Evolutionary conservation across 2,113 vertebrate species (phyloP).

Genomic region (Phyllostomus discolor): DNA sequence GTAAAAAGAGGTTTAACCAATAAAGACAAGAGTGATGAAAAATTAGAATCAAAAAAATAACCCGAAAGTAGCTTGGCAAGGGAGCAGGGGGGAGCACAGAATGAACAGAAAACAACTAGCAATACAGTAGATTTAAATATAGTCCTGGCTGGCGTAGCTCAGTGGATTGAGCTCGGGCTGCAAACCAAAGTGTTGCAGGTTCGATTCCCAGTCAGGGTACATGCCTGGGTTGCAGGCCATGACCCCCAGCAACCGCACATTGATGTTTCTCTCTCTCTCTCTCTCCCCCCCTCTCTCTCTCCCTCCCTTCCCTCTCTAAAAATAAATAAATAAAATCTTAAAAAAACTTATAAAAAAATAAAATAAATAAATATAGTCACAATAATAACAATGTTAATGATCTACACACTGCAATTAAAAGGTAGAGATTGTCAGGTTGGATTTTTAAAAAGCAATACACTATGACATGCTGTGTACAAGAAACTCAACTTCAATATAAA

Average conservation of each 20-base stretch:
- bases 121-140: background rate
- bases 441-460: background rate
- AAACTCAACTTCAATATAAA: background rate
- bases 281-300: too few species aligned
- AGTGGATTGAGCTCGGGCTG: too few species aligned
- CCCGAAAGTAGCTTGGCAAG: background rate
- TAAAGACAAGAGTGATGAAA: background rate
- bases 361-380: background rate
- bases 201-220: too few species aligned
- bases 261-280: too few species aligned
- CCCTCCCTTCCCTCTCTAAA: too few species aligned
- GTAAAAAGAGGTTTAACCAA: background rate
- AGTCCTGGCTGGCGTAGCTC: too few species aligned
- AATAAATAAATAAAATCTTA: too few species aligned
- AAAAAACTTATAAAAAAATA: too few species aligned
- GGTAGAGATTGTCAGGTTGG: background rate
- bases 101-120: background rate
- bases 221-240: too few species aligned
- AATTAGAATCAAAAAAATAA: background rate
- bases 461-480: background rate
- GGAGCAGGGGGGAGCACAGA: background rate
- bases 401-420: background rate
- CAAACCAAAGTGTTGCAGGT: too few species aligned
- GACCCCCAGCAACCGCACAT: too few species aligned
- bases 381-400: background rate